A percentile compares a stretch with the other conserved stretches of the same genome.
These are phyloP conservation scores for Hystrix cristata DNA, from an alignment of 2,113 vertebrate species.

Conservation along the genomic window DNA sequence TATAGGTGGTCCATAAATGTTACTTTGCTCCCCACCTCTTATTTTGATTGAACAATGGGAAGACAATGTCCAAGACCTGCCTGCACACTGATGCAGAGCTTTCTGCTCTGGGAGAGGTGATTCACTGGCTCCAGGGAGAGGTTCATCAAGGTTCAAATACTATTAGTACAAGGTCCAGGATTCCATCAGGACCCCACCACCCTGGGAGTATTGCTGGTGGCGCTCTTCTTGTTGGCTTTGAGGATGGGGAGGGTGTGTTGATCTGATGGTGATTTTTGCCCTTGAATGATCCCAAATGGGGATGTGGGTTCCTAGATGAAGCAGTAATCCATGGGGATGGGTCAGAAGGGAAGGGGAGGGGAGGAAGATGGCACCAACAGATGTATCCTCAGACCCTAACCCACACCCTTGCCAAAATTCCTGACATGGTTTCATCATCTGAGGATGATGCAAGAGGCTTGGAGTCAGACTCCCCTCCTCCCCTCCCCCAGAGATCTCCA, in stretches of 20 bases:
- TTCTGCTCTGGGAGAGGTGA: not conserved
- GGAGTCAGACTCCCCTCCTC: not conserved
- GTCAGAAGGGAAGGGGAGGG: not conserved
- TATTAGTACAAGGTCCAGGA: not conserved
- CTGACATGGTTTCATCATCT: constrained; percentile 68
- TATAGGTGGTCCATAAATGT: not conserved
- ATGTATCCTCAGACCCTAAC: not conserved
- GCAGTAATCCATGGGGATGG: not conserved
- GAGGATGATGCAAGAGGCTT: constrained; percentile 71
- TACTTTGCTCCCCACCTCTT: not conserved
- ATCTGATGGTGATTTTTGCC: constrained; percentile 9
- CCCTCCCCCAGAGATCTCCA: constrained; percentile 42
- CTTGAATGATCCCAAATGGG: not conserved
- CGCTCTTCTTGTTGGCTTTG: not conserved
- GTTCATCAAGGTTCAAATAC: not conserved
- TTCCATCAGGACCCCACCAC: not conserved
- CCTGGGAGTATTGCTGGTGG: not conserved
- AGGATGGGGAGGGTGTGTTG: not conserved
- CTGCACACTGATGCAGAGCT: not conserved
- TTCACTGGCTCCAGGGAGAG: not conserved
- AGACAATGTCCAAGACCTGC: not conserved
- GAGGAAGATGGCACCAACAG: not conserved
- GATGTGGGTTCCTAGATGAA: not conserved
- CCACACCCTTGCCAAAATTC: constrained; percentile 8
- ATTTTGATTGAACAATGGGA: not conserved